These are phyloP conservation scores for Ceratina australensis DNA, from an alignment of 1,140 invertebrate species.

Conservation along the genomic window DNA sequence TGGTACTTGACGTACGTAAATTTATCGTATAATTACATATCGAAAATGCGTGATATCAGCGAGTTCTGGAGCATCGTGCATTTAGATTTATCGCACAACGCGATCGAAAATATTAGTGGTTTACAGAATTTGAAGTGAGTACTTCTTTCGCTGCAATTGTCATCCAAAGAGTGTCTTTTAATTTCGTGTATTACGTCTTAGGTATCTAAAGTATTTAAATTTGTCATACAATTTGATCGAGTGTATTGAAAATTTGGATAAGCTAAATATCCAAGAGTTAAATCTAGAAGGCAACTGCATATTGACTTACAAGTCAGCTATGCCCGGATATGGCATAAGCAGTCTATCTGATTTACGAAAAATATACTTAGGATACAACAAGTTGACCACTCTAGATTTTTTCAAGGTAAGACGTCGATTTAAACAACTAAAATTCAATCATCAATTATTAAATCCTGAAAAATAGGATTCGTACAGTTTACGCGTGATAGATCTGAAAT, in stretches of 20 bases:
- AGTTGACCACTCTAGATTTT: slow-evolving; percentile 61
- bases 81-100: slow-evolving; percentile 69
- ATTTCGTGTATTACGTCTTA: slow-evolving; percentile 27
- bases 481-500: slow-evolving; percentile 65
- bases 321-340: slow-evolving; percentile 36
- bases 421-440: neutral
- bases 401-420: slow-evolving; percentile 52
- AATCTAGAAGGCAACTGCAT: slow-evolving; percentile 70
- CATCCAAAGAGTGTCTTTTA: neutral
- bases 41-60: slow-evolving; percentile 56
- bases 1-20: slow-evolving; percentile 69
- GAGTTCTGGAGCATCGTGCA: slow-evolving; percentile 70
- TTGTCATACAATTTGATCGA: slow-evolving; percentile 68
- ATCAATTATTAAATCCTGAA: neutral
- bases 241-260: slow-evolving; percentile 64
- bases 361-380: slow-evolving; percentile 63
- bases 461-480: slow-evolving; percentile 60
- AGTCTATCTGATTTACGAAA: slow-evolving; percentile 54
- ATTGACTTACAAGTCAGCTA: slow-evolving; percentile 55
- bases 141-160: neutral
- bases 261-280: slow-evolving; percentile 64
- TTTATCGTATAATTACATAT: slow-evolving; percentile 65
- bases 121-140: slow-evolving; percentile 67
- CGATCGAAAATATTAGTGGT: slow-evolving; percentile 63
- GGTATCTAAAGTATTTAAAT: slow-evolving; percentile 66